A percentile compares a stretch with the other conserved stretches of the same genome.
phyloP scores from a whole-genome alignment of 2,888 invertebrate genomes.

The Molanna angustata region DNA sequence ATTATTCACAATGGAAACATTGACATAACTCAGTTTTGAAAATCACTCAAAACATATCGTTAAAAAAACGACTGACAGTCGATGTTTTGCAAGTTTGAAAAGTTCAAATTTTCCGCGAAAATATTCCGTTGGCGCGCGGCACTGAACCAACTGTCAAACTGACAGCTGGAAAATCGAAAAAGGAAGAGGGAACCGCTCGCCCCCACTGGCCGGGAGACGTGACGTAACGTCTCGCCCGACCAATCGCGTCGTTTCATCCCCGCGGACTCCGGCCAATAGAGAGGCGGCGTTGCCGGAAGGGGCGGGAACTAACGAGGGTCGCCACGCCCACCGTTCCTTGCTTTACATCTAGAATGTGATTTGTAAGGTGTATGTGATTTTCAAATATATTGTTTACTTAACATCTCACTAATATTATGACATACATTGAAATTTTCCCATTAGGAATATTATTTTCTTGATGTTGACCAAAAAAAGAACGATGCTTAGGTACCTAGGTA shows the following conservation, averaged over 20 bases:
- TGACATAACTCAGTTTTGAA: neutral
- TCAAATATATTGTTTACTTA: constrained; percentile 6
- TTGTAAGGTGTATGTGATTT: constrained; percentile 6
- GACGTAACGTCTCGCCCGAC: constrained; percentile 9
- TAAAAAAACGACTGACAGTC: neutral
- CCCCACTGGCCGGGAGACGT: neutral
- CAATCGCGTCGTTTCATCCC: constrained; percentile 14
- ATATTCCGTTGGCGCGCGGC: constrained; percentile 9
- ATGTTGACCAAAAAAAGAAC: no score
- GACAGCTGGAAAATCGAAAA: constrained; percentile 16
- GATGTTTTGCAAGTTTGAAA: no score
- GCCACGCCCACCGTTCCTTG: constrained; percentile 4
- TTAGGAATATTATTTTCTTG: no score
- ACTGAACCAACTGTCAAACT: constrained; percentile 20
- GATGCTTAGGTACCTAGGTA: no score
- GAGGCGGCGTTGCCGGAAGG: neutral
- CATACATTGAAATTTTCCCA: no score
- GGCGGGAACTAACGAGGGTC: constrained; percentile 9
- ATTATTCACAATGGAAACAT: neutral
- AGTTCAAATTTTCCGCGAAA: no score
- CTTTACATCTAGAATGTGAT: constrained; percentile 5
- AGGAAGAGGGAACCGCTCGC: constrained; percentile 3
- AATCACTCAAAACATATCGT: neutral
- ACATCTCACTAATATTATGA: no score
- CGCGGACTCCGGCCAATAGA: constrained; percentile 3